These are phyloP conservation scores for Syngnathoides biaculeatus DNA, from an alignment of 2,113 vertebrate genomes.

Conservation along the genomic window DNA sequence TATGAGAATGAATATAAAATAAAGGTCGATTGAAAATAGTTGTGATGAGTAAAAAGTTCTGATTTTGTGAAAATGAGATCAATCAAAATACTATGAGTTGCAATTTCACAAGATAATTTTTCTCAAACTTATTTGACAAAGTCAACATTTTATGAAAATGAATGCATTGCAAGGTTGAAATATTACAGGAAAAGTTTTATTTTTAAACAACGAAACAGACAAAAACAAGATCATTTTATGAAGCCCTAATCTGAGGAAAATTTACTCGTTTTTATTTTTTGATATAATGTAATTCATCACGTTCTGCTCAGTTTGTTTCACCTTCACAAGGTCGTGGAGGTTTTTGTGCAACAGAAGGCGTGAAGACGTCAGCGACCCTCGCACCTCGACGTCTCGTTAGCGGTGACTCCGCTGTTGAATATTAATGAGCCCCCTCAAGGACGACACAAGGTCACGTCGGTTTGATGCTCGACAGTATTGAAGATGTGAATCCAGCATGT, in stretches of 20 bases:
- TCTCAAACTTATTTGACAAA: no score
- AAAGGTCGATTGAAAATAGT: no score
- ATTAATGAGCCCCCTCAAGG: conserved; percentile 68
- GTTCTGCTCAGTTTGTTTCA: neutral
- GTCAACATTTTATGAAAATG: no score
- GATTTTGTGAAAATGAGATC: no score
- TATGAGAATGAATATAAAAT: no score
- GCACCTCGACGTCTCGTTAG: conserved; percentile 46
- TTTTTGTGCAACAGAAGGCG: conserved; percentile 1
- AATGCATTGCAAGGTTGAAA: no score
- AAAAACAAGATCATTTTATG: no score
- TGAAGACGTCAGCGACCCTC: conserved; percentile 37
- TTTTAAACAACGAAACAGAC: no score
- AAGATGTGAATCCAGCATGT: conserved; percentile 57
- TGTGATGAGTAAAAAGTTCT: no score
- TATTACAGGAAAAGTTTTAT: no score
- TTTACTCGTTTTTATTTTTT: neutral
- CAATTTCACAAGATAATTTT: no score
- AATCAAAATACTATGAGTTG: no score
- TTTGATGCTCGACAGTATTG: conserved; percentile 38
- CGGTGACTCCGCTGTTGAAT: conserved; percentile 57
- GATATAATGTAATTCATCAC: neutral
- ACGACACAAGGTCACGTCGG: conserved; percentile 63
- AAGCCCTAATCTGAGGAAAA: neutral
- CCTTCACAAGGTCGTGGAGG: conserved; percentile 1